Conservation (phyloP, 1,140 invertebrate species). For the Drosophila willistoni region DNA sequence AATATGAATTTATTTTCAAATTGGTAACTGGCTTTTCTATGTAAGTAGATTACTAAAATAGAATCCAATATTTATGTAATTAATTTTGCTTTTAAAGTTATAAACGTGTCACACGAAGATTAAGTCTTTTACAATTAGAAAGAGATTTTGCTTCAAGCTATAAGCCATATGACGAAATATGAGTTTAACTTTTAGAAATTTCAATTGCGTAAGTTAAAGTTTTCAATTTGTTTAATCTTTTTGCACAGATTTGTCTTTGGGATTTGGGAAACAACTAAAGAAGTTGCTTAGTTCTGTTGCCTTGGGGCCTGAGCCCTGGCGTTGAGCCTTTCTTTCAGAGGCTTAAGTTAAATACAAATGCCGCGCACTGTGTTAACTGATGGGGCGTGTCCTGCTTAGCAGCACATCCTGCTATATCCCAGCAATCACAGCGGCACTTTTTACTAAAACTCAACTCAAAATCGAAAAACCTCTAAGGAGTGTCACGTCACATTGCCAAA, state of each 20-base stretch:
- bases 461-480: conserved; percentile 2
- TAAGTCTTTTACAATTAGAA: too few species aligned
- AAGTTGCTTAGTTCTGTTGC: neutral
- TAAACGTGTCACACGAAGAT: too few species aligned
- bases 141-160: neutral
- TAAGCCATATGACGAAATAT: neutral
- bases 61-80: too few species aligned
- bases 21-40: too few species aligned
- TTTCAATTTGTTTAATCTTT: conserved; percentile 8
- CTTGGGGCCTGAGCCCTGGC: neutral
- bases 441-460: conserved; percentile 35
- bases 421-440: conserved; percentile 46
- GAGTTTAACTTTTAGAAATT: neutral
- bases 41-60: too few species aligned
- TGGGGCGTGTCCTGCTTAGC: conserved; percentile 37
- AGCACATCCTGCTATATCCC: conserved; percentile 44
- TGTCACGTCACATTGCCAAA: conserved; percentile 37
- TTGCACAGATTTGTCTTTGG: conserved; percentile 4
- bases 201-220: conserved; percentile 5
- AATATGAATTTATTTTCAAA: too few species aligned
- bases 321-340: neutral
- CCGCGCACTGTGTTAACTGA: conserved; percentile 41
- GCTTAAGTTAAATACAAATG: conserved; percentile 45
- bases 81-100: too few species aligned
- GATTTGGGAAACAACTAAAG: conserved; percentile 1